Evolutionary conservation across 2,888 invertebrate genomes (phyloP).

Genomic region (Cephus spinipes): DNA sequence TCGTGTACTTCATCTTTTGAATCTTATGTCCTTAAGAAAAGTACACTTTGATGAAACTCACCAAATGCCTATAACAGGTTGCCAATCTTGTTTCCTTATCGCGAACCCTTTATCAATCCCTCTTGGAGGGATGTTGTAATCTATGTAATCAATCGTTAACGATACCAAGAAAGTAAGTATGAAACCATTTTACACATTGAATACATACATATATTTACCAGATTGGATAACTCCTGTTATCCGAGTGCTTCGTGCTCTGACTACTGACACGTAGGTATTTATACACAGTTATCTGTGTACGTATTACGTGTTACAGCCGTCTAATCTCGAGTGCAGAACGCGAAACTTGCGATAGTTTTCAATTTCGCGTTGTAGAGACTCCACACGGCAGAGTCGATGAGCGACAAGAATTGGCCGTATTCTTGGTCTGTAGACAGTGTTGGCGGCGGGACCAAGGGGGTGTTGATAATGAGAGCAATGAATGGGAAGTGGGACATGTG

Average conservation of each 20-base stretch:
- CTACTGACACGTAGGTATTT: background rate
- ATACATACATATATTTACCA: background rate
- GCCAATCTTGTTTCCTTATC: background rate
- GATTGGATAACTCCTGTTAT: background rate
- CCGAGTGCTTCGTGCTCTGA: background rate
- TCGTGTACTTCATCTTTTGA: background rate
- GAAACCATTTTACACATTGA: background rate
- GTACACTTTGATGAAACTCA: background rate
- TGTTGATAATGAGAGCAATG: slow-evolving; percentile 50
- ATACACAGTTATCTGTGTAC: background rate
- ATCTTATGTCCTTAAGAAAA: background rate
- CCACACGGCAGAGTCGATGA: background rate
- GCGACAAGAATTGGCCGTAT: slow-evolving; percentile 23
- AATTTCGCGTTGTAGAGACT: slow-evolving; percentile 44
- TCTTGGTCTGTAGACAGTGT: slow-evolving; percentile 32
- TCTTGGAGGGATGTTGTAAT: background rate
- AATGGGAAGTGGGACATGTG: slow-evolving; percentile 48
- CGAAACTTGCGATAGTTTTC: slow-evolving; percentile 42
- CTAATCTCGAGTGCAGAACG: slow-evolving; percentile 16
- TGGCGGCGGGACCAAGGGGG: slow-evolving; percentile 33
- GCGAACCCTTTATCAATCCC: background rate
- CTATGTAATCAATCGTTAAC: background rate
- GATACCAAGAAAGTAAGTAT: background rate
- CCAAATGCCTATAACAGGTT: background rate
- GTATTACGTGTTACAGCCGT: background rate